Base-by-base conservation (phyloP, 2,113 vertebrate species). In the Apaloderma vittatum region DNA sequence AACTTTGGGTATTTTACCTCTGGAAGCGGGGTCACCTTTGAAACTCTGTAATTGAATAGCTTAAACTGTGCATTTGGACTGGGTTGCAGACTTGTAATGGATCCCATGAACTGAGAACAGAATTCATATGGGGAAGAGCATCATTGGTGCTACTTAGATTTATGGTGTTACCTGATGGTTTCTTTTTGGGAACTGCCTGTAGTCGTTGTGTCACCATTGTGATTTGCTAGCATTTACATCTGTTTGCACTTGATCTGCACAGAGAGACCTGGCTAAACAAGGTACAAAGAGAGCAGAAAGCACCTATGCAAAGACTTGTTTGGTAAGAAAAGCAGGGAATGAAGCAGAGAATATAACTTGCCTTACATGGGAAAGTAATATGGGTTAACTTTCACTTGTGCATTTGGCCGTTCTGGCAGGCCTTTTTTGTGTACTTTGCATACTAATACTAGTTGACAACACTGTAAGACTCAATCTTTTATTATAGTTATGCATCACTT, bases 161-260 rank as follows among this genome's bases (percentile, higher is more conserved):
- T 40, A 3, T 5, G 5, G 1, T 30, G 10, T 16, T 37, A 17
- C 15, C 30, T 51, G 15, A n/a, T 26, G 9, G 9, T 71, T 3
- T 40, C 20, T 24, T 32, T 91, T 34, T 45, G 46, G 46, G 46
- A 62, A 1, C 24, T 52, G 6, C 0, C 0, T 19, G 32, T 59
- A 52, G 32, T 32, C 13, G 0, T 12, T 65, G 27, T 45, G 21
- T 63, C 49, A 30, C 57, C 0, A 0, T 5, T 61, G 29, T n/a
- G 45, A 9, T 51, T 71, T 91, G 36, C 13, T 67, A 4, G n/a
- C 22, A 4, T 29, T 70, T 13, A 0, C 20, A 6, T 0, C n/a
- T 54, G 17, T 71, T 62, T 52, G 16, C 9, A 11, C 37, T 73
- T 72, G 48, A 6, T 30, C 86, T 72, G 36, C 30, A n/a, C 21